Evolutionary conservation across 2,113 vertebrate species (phyloP).

Genomic region (Anser cygnoides): DNA sequence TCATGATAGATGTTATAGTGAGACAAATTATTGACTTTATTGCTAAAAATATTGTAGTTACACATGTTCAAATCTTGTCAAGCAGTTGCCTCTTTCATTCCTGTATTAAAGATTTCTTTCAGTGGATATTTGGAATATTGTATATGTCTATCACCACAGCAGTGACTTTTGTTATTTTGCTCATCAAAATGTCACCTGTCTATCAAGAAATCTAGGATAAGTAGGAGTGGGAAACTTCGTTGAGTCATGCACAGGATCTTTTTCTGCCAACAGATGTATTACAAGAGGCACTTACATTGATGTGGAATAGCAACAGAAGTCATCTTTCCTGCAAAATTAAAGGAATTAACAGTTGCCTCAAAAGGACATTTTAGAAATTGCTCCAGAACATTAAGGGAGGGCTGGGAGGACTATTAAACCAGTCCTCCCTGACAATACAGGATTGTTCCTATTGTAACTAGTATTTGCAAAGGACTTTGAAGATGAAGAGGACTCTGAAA

Average conservation of each 20-base stretch:
- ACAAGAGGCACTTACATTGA: not conserved
- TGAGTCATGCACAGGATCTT: not conserved
- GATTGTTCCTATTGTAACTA: not conserved
- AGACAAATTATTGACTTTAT: constrained; percentile 32
- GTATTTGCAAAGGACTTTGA: not conserved
- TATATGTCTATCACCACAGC: constrained; percentile 29
- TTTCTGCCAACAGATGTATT: constrained; percentile 20
- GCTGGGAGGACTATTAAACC: not conserved
- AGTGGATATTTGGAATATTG: constrained; percentile 45
- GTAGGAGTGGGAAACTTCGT: not conserved
- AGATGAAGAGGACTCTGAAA: not conserved
- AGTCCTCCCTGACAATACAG: not conserved
- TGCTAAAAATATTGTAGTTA: constrained; percentile 48
- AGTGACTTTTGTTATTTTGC: constrained; percentile 53
- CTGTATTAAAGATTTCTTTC: constrained; percentile 13
- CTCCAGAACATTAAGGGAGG: not conserved
- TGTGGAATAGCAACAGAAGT: not conserved
- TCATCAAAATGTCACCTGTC: constrained; percentile 53
- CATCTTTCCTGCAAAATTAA: not conserved
- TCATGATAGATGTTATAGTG: not conserved
- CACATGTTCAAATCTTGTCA: constrained; percentile 26
- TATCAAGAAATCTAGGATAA: constrained; percentile 33
- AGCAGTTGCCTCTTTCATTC: constrained; percentile 11
- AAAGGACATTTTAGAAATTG: constrained; percentile 7
- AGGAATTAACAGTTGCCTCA: not conserved